A percentile compares a stretch with the other conserved stretches of the same genome.
phyloP scores from a whole-genome alignment of 2,888 invertebrate genomes.

The Tenthredo mesomela region DNA sequence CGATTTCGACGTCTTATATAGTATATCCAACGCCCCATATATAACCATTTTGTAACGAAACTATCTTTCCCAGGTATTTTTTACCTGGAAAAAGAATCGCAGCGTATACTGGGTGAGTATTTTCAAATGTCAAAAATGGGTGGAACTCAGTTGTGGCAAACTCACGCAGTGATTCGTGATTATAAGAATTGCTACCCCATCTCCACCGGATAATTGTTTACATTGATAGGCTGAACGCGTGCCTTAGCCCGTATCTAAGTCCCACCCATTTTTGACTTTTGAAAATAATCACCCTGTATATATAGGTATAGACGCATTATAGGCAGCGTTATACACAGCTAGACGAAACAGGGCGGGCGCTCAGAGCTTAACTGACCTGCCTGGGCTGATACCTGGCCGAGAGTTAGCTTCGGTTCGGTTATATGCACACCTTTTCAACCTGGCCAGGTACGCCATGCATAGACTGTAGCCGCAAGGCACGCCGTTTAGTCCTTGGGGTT shows the following conservation, averaged over 20 bases:
- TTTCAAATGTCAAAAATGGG: too few species aligned
- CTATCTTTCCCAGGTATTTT: slow-evolving; percentile 5
- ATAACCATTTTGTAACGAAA: slow-evolving; percentile 6
- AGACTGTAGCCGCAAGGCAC: neutral
- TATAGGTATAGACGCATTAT: neutral
- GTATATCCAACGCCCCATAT: neutral
- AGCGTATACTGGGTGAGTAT: too few species aligned
- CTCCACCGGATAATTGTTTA: too few species aligned
- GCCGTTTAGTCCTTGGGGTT: slow-evolving; percentile 27
- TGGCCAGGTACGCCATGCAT: slow-evolving; percentile 4
- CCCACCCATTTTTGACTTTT: too few species aligned
- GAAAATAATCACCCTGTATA: too few species aligned
- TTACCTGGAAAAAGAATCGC: slow-evolving; percentile 38
- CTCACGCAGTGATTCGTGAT: too few species aligned
- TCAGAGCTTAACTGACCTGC: neutral
- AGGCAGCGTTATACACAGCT: neutral
- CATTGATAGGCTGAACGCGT: too few species aligned
- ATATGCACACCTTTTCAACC: slow-evolving; percentile 19
- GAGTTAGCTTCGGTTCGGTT: neutral
- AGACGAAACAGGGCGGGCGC: slow-evolving; percentile 44
- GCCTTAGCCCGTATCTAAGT: too few species aligned
- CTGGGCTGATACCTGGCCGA: slow-evolving; percentile 4
- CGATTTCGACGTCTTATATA: neutral
- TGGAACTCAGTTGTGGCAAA: too few species aligned
- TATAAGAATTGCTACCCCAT: too few species aligned